Evolutionary conservation across 2,888 invertebrate genomes (phyloP).

Genomic region (Apotomis betuletana): DNA sequence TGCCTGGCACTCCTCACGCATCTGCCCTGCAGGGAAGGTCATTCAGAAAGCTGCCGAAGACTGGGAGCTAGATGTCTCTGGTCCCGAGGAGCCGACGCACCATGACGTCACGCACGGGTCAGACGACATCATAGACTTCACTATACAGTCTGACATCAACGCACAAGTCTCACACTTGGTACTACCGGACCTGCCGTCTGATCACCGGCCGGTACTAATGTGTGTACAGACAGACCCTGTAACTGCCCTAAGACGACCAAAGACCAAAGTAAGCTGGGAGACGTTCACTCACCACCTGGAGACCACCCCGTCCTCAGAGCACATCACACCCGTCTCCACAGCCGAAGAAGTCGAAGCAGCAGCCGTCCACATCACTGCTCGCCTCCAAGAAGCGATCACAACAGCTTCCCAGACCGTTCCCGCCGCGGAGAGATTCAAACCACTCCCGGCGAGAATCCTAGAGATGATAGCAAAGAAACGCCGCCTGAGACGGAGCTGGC

Average conservation of each 20-base stretch:
- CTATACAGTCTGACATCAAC: background rate
- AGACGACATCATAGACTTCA: background rate
- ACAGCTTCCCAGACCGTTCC: conserved; percentile 13
- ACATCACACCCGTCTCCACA: background rate
- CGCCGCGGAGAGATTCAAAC: background rate
- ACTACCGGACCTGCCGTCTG: background rate
- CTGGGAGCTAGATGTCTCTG: background rate
- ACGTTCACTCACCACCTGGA: background rate
- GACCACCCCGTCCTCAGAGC: background rate
- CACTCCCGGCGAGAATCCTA: background rate
- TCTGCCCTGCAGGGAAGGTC: background rate
- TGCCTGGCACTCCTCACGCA: background rate
- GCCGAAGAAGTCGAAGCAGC: background rate
- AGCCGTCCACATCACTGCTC: background rate
- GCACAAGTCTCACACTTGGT: background rate
- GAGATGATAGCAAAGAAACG: conserved; percentile 11
- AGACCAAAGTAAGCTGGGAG: conserved; percentile 28
- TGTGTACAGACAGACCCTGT: too few species aligned
- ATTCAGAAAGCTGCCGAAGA: background rate
- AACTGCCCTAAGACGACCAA: background rate
- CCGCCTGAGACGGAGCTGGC: conserved; percentile 22
- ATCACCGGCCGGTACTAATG: too few species aligned
- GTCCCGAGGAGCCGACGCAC: background rate
- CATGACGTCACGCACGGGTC: background rate
- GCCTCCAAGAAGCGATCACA: background rate